Evolutionary conservation across 2,113 vertebrate genomes (phyloP), one percentile per base, ranked within the genome.

Genomic region (Abramis brama): DNA sequence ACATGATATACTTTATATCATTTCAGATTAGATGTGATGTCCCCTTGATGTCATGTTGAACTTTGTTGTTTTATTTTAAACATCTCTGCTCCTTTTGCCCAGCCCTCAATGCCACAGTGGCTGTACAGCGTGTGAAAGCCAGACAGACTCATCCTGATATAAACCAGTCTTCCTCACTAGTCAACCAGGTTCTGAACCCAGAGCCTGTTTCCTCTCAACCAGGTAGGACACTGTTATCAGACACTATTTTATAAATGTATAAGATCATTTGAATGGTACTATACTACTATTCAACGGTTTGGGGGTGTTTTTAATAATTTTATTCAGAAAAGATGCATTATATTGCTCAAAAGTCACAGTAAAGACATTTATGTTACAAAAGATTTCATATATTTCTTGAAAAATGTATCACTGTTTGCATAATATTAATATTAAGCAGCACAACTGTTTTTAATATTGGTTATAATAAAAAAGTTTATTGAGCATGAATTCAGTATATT

Each of bases 41-140:
- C 10, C n/a, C 13, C 13, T 15, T 82, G 6, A 23, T 52, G 25
- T 13, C 25, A 33, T 8, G 13, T 15, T 82, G 2, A 23, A 30
- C 25, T 66, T 12, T 39, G 27, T 52, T 9, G 27, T 13, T n/a
- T 52, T 8, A 13, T 27, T 64, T 5, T 25, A 36, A 79, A 60
- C 9, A 80, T 25, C 15, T 45, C 1, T 23, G 10, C 5, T 79
- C 3, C 5, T n/a, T 19, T 86, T 76, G 89, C 59, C 80, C 85
- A 96, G 97, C 95, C 77, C 94, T 98, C 68, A 99, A 98, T 91
- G 96, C 95, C 55, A 97, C 97, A 2, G 23, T 27, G 33, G 93
- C 94, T 21, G 94, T 98, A 84, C 91, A 92, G 89, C 96, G 93
- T 89, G 45, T 96, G 59, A 90, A 82, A 57, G 91, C 93, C 39